phyloP scores from a whole-genome alignment of 2,888 invertebrate genomes.

The Spialia ferax region DNA sequence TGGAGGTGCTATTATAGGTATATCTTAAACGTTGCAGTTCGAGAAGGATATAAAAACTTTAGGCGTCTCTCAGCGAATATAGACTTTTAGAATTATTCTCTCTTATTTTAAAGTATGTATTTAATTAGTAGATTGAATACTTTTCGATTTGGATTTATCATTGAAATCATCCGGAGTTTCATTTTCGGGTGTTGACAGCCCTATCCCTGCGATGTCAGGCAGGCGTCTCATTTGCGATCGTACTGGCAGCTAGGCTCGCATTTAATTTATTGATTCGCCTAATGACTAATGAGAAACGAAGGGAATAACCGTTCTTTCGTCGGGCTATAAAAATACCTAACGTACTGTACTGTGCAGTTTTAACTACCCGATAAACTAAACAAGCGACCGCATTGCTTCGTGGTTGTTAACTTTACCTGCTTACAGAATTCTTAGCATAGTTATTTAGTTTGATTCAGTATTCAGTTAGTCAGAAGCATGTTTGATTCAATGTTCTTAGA shows the following conservation, averaged over 20 bases:
- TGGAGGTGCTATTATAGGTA: no score
- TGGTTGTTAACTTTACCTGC: not conserved
- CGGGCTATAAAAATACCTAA: constrained; percentile 33
- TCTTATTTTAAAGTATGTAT: no score
- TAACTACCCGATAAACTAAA: no score
- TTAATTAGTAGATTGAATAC: no score
- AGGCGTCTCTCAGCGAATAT: no score
- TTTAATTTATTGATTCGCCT: constrained; percentile 36
- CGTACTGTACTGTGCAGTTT: constrained; percentile 23
- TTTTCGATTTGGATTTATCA: no score
- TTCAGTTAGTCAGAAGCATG: no score
- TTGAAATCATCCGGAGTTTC: not conserved
- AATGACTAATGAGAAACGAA: constrained; percentile 36
- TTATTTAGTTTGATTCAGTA: no score
- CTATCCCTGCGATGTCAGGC: not conserved
- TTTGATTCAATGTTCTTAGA: not conserved
- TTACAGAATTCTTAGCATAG: not conserved
- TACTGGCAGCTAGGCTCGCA: constrained; percentile 4
- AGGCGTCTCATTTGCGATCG: constrained; percentile 35
- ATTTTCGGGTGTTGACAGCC: not conserved
- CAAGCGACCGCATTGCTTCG: not conserved
- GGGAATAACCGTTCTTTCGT: constrained; percentile 32
- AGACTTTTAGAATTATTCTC: no score
- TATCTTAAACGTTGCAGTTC: no score
- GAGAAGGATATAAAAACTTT: no score